Percentiles rank a stretch among this genome's conserved stretches.
Conservation (phyloP, 2,888 invertebrate genomes). For the Caenorhabditis becei region DNA sequence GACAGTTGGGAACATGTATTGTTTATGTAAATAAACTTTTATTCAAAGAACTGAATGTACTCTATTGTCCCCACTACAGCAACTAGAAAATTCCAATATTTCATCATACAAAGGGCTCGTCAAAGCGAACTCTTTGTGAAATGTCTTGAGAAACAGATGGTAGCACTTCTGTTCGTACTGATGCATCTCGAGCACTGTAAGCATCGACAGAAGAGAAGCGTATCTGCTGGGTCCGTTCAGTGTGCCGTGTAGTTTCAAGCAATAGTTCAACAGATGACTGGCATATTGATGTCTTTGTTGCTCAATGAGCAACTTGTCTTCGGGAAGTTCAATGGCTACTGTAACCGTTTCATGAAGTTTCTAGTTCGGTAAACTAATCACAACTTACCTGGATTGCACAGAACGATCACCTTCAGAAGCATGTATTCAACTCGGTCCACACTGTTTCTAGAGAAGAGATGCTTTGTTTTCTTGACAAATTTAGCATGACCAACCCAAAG, state of each 20-base stretch:
- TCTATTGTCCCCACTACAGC: background rate
- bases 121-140: background rate
- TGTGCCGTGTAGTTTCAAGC: slow-evolving; percentile 4
- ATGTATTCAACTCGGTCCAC: slow-evolving; percentile 3
- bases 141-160: background rate
- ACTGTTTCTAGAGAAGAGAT: background rate
- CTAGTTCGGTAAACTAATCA: background rate
- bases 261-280: background rate
- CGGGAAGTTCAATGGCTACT: slow-evolving; percentile 1
- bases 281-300: slow-evolving; percentile 10
- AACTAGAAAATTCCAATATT: slow-evolving; percentile 18
- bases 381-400: slow-evolving; percentile 22
- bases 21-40: too few species aligned
- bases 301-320: slow-evolving; percentile 2
- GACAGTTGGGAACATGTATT: too few species aligned
- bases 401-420: slow-evolving; percentile 17
- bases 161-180: slow-evolving; percentile 18
- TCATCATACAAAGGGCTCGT: slow-evolving; percentile 26
- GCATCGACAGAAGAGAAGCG: slow-evolving; percentile 3
- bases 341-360: background rate
- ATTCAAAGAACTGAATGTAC: too few species aligned
- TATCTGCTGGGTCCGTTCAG: slow-evolving; percentile 18
- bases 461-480: slow-evolving; percentile 7
- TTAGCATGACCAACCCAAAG: background rate
- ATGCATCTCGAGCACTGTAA: slow-evolving; percentile 9